Evolutionary conservation across 2,888 invertebrate species (phyloP).

Genomic region (Odontothrips loti): DNA sequence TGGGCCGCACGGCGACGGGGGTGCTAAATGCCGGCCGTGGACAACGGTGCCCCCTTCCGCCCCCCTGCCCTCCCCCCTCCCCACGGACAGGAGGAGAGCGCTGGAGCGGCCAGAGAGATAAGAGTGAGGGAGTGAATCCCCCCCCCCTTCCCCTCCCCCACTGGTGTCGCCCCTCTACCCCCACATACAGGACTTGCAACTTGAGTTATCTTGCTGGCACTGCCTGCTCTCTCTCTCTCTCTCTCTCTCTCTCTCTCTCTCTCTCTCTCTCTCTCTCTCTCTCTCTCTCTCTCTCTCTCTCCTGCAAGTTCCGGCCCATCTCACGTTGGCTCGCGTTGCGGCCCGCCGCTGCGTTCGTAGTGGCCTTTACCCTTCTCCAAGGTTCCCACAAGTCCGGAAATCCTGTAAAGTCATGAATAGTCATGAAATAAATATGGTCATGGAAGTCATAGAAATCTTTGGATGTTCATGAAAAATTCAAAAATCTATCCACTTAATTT

Average conservation of each 20-base stretch:
- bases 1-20: background rate
- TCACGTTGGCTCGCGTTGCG: background rate
- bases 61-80: background rate
- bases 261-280: background rate
- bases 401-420: no score
- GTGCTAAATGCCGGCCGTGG: conserved; percentile 9
- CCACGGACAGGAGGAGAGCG: background rate
- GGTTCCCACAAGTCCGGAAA: no score
- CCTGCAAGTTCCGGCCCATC: background rate
- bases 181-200: background rate
- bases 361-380: no score
- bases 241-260: background rate
- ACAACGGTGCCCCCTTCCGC: background rate
- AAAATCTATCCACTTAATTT: no score
- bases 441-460: no score
- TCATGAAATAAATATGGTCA: no score
- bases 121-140: conserved; percentile 23
- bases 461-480: no score
- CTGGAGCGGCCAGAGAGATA: conserved; percentile 12
- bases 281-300: background rate
- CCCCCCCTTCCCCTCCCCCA: background rate
- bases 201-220: background rate
- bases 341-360: no score
- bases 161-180: background rate
- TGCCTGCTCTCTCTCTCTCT: background rate